Evolutionary conservation across 2,113 vertebrate species (phyloP).

Genomic region (Oncorhynchus keta): DNA sequence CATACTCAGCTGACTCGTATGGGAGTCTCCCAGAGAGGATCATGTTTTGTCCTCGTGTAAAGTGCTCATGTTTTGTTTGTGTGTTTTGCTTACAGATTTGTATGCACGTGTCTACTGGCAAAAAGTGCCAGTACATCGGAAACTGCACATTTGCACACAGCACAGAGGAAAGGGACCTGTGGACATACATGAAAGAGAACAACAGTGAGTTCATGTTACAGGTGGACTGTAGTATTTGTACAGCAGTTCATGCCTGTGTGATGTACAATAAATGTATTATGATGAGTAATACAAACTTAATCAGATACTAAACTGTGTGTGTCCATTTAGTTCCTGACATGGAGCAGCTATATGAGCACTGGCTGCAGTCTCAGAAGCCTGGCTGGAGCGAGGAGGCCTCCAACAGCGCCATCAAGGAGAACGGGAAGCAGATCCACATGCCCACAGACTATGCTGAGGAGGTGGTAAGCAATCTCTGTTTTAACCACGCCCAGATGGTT

Average conservation of each 20-base stretch:
- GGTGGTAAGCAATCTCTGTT: constrained; percentile 77
- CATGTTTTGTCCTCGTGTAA: background rate
- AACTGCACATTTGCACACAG: constrained; percentile 98
- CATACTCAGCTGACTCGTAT: background rate
- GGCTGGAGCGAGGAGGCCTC: constrained; percentile 84
- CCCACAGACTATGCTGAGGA: constrained; percentile 96
- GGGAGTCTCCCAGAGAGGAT: background rate
- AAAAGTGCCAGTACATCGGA: constrained; percentile 95
- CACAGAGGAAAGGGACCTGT: constrained; percentile 91
- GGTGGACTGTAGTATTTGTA: background rate
- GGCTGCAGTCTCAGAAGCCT: constrained; percentile 90
- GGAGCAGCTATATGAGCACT: constrained; percentile 95
- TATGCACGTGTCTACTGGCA: constrained; percentile 91
- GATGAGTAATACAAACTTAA: too few species aligned
- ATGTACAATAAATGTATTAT: background rate
- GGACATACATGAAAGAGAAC: constrained; percentile 98
- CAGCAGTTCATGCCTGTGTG: constrained; percentile 5
- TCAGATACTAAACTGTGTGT: background rate
- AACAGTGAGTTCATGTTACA: constrained; percentile 83
- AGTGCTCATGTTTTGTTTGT: background rate
- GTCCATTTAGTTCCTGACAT: constrained; percentile 88
- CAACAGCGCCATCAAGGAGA: constrained; percentile 79
- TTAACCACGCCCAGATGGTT: background rate
- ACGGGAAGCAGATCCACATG: constrained; percentile 96
- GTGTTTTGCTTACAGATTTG: constrained; percentile 79